Base-by-base conservation (phyloP, 2,888 invertebrate species). In the Theristus sp. region DNA sequence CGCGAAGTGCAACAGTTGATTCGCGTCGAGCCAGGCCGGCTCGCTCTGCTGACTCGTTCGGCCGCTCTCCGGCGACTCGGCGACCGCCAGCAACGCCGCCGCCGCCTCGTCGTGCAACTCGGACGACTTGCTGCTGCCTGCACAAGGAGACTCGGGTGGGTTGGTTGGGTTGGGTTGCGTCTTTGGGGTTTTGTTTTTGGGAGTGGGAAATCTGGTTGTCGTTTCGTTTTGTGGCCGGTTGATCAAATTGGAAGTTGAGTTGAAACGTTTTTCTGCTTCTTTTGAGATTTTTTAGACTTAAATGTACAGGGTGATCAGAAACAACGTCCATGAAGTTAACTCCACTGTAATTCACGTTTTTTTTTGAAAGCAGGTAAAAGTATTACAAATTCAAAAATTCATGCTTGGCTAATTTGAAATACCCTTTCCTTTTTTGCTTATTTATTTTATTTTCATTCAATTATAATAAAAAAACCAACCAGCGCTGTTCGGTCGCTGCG, bases 1-100 rank as follows among this genome's bases (percentile, higher is more conserved):
- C 31, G 65, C 58, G 60, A 67, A 66, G 26, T n/a, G 3, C 24
- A 49, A 24, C 49, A 49, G 20, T 6, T 49, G n/a, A n/a, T 49
- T n/a, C 3, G 49, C 49, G n/a, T 49, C 24, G n/a, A 10, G 13
- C 49, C 49, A 49, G 6, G 24, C 20, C 24, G 49, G 49, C 49
- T 49, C 49, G 24, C 49, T 49, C n/a, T n/a, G n/a, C n/a, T n/a
- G n/a, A n/a, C n/a, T n/a, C n/a, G n/a, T n/a, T n/a, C n/a, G n/a
- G n/a, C n/a, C n/a, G n/a, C n/a, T n/a, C n/a, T n/a, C n/a, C n/a
- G n/a, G n/a, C n/a, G n/a, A n/a, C n/a, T n/a, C n/a, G n/a, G n/a
- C n/a, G n/a, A n/a, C n/a, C n/a, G n/a, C 38, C 38, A 17, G 17
- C 17, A 38, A 17, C 38, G 6, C 38, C 17, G 6, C 38, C 6